Conservation (phyloP, 2,797 vertebrate species). For the Amniataba percoides region DNA sequence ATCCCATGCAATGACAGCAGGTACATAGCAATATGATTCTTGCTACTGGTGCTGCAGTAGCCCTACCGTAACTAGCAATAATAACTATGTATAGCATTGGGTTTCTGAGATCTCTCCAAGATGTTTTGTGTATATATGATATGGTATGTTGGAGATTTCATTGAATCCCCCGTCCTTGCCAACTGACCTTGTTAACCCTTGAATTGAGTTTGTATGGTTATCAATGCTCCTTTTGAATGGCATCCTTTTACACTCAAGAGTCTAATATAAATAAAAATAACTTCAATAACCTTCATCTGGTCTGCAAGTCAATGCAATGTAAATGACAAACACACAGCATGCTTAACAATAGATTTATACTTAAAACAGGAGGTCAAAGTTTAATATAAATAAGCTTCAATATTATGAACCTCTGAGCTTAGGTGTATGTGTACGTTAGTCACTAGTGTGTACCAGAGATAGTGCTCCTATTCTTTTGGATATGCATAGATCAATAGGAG, state of each 20-base stretch:
- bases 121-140: constrained; percentile 84
- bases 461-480: constrained; percentile 57
- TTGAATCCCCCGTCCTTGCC: constrained; percentile 73
- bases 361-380: constrained; percentile 68
- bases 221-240: constrained; percentile 90
- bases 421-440: constrained; percentile 54
- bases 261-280: constrained; percentile 89
- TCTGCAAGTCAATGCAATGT: constrained; percentile 30
- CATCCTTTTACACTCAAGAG: constrained; percentile 90
- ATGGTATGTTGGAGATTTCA: constrained; percentile 83
- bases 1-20: constrained; percentile 80
- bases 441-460: constrained; percentile 64
- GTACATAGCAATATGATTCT: constrained; percentile 83
- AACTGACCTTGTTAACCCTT: constrained; percentile 85
- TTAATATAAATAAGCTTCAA: constrained; percentile 83
- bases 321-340: constrained; percentile 14
- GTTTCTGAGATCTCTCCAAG: constrained; percentile 80
- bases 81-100: constrained; percentile 83
- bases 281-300: constrained; percentile 76
- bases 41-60: constrained; percentile 84
- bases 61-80: constrained; percentile 87
- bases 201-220: constrained; percentile 87
- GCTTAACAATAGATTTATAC: constrained; percentile 23
- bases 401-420: constrained; percentile 63
- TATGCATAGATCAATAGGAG: constrained; percentile 81